phyloP scores from a whole-genome alignment of 2,888 invertebrate genomes.

The Melipona bicolor region DNA sequence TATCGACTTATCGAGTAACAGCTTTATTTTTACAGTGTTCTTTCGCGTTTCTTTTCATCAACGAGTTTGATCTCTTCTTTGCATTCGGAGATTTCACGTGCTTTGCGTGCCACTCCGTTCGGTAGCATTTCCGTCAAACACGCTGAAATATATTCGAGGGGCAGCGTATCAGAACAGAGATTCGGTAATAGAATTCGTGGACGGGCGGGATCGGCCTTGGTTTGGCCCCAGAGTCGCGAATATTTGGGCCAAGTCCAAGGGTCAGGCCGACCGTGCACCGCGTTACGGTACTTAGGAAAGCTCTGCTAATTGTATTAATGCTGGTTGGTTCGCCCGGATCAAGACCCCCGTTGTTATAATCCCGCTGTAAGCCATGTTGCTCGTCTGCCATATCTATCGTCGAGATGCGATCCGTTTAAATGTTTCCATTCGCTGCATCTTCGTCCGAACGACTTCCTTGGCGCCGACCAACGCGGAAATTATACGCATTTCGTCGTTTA shows the following conservation, averaged over 20 bases:
- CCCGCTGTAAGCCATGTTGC: conserved; percentile 72
- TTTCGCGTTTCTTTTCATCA: too few species aligned
- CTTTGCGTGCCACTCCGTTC: background rate
- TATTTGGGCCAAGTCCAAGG: conserved; percentile 81
- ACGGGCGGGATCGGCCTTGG: conserved; percentile 35
- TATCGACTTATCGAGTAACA: background rate
- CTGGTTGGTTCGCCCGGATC: conserved; percentile 79
- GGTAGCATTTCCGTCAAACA: background rate
- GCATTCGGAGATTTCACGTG: background rate
- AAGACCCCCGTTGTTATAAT: conserved; percentile 77
- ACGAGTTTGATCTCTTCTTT: too few species aligned
- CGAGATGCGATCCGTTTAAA: conserved; percentile 59
- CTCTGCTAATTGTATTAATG: conserved; percentile 83
- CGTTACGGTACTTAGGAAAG: conserved; percentile 81
- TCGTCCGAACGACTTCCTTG: background rate
- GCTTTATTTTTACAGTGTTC: background rate
- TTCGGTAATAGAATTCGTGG: conserved; percentile 63
- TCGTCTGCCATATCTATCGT: conserved; percentile 74
- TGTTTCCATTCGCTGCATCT: conserved; percentile 44
- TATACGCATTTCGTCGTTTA: too few species aligned
- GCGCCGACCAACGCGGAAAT: background rate
- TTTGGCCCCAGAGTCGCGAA: conserved; percentile 63
- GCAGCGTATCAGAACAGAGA: conserved; percentile 1
- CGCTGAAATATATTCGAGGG: conserved; percentile 37
- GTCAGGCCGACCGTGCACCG: conserved; percentile 59